Evolutionary conservation across 1,140 invertebrate genomes (phyloP).

Genomic region (Cotesia glomerata): DNA sequence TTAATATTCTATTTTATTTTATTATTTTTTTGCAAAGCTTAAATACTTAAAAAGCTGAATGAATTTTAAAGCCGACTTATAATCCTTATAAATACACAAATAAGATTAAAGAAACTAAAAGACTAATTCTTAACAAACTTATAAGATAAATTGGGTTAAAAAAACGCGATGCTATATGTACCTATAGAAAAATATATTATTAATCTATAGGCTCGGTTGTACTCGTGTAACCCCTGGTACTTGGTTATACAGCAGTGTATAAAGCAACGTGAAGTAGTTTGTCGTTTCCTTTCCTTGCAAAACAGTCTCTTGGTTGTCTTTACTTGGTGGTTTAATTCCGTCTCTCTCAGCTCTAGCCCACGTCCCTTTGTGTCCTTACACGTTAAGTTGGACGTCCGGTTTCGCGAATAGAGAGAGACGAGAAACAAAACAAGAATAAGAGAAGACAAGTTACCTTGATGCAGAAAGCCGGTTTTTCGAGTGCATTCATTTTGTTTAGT

Average conservation of each 20-base stretch:
- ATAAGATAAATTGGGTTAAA: too few relatives aligned
- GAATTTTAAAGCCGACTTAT: too few relatives aligned
- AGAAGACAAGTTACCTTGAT: conserved; percentile 4
- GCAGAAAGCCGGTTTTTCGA: conserved; percentile 20
- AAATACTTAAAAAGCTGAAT: too few relatives aligned
- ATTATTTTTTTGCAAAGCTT: too few relatives aligned
- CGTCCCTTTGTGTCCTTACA: conserved; percentile 26
- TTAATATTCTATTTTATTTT: too few relatives aligned
- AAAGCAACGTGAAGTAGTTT: not conserved
- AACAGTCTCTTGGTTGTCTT: not conserved
- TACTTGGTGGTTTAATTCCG: not conserved
- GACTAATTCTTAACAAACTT: too few relatives aligned
- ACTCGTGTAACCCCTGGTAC: too few relatives aligned
- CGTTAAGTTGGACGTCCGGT: conserved; percentile 27
- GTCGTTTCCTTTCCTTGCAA: conserved; percentile 10
- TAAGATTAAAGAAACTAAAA: too few relatives aligned
- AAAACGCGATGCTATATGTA: too few relatives aligned
- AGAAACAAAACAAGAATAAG: conserved; percentile 3
- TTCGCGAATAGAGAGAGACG: conserved; percentile 21
- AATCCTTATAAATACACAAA: too few relatives aligned
- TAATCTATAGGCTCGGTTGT: too few relatives aligned
- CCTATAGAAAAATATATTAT: too few relatives aligned
- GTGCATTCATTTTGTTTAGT: not conserved
- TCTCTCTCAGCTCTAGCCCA: conserved; percentile 15
- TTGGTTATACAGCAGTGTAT: not conserved